These are phyloP conservation scores for Mesoclemmys tuberculata DNA, from an alignment of 2,113 vertebrate species.

Conservation along the genomic window DNA sequence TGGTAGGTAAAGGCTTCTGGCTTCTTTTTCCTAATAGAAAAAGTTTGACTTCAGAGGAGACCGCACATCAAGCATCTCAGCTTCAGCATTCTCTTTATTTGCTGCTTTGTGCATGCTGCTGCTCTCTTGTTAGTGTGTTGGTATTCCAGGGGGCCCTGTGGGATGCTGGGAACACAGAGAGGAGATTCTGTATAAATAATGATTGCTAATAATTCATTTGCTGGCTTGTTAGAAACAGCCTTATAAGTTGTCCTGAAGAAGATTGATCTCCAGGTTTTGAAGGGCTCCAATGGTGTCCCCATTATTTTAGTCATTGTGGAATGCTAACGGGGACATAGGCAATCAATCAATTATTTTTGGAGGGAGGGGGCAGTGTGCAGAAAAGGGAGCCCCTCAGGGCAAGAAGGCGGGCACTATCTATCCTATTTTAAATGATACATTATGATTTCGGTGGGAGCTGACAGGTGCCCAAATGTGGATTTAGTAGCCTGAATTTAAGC, in stretches of 20 bases:
- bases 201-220: not conserved
- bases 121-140: not conserved
- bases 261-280: not conserved
- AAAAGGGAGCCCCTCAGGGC: not conserved
- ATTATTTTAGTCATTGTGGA: not conserved
- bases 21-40: slow-evolving; percentile 74
- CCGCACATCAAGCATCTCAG: slow-evolving; percentile 68
- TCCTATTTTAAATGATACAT: accelerated
- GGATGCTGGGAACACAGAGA: slow-evolving; percentile 10
- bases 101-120: slow-evolving; percentile 32
- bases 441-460: not conserved
- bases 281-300: accelerated
- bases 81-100: slow-evolving; percentile 34
- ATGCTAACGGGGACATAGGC: accelerated
- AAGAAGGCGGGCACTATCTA: not conserved
- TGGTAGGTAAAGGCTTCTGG: slow-evolving; percentile 75
- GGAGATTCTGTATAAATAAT: not conserved
- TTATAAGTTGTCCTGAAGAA: not conserved
- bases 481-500: not conserved
- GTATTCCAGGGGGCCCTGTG: not conserved
- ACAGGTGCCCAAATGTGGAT: not conserved
- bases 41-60: slow-evolving; percentile 74
- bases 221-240: not conserved
- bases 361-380: not conserved
- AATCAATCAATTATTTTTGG: not conserved